phyloP scores from a whole-genome alignment of 92 coral and sea anemone species.

The Phenganax subtilis region DNA sequence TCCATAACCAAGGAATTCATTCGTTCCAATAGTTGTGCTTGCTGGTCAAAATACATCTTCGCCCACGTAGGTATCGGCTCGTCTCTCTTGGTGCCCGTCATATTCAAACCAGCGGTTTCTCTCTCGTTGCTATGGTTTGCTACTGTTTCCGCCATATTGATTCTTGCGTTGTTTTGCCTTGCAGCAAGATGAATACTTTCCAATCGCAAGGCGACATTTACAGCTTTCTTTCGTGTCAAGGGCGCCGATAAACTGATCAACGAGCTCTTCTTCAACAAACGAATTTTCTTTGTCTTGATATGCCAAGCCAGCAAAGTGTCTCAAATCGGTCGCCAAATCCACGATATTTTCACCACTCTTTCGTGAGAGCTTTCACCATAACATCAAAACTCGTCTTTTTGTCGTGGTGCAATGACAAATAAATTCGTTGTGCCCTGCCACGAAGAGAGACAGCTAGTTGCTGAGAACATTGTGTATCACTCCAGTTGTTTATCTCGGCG shows the following conservation, averaged over 20 bases:
- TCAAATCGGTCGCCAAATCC: too few relatives aligned
- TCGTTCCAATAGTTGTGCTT: conserved; percentile 26
- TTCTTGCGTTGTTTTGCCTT: conserved; percentile 24
- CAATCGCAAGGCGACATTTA: conserved; percentile 22
- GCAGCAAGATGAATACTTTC: conserved; percentile 33
- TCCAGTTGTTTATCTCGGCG: too few relatives aligned
- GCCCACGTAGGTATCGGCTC: conserved; percentile 43
- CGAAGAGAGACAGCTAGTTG: too few relatives aligned
- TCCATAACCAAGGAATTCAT: conserved; percentile 27
- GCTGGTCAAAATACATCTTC: conserved; percentile 37
- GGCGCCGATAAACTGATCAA: conserved; percentile 25
- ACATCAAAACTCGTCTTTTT: too few relatives aligned
- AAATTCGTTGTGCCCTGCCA: too few relatives aligned
- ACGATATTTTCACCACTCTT: too few relatives aligned
- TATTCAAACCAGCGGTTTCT: conserved; percentile 22
- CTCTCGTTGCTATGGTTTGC: conserved; percentile 10
- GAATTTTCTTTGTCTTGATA: too few relatives aligned
- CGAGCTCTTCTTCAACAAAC: too few relatives aligned
- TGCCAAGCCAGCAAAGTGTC: too few relatives aligned
- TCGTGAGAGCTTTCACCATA: too few relatives aligned
- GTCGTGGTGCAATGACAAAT: too few relatives aligned
- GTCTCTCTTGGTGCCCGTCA: conserved; percentile 12
- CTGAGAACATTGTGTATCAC: too few relatives aligned
- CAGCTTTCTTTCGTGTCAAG: conserved; percentile 36
- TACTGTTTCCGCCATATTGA: conserved; percentile 34